These are phyloP conservation scores for Diarsia mendica DNA, from an alignment of 2,888 invertebrate species.

Conservation along the genomic window DNA sequence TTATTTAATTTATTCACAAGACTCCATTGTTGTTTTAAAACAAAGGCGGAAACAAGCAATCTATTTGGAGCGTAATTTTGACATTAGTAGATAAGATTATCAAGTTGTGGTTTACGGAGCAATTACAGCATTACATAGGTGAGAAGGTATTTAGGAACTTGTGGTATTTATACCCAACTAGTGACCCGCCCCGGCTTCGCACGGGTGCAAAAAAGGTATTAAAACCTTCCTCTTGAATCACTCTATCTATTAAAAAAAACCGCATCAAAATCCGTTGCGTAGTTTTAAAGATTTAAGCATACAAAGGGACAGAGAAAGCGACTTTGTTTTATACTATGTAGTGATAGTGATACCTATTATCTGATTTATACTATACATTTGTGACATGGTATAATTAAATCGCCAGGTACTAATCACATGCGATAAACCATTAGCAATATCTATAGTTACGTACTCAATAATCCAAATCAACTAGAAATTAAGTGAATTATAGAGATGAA, in stretches of 20 bases:
- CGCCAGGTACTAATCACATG: slow-evolving; percentile 23
- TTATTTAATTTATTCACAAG: slow-evolving; percentile 78
- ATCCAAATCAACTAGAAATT: slow-evolving; percentile 76
- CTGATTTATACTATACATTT: not conserved
- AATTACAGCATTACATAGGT: slow-evolving; percentile 28
- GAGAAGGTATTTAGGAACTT: not conserved
- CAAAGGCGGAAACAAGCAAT: slow-evolving; percentile 73
- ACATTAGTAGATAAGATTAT: slow-evolving; percentile 57
- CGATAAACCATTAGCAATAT: slow-evolving; percentile 45
- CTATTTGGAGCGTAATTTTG: slow-evolving; percentile 66
- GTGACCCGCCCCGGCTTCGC: no score
- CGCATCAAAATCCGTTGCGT: no score
- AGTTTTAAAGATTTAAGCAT: no score
- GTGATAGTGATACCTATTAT: no score
- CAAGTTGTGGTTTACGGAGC: slow-evolving; percentile 15
- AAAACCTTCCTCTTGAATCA: no score
- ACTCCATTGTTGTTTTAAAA: slow-evolving; percentile 73
- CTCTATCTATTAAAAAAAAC: no score
- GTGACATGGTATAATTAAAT: slow-evolving; percentile 9
- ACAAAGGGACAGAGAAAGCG: no score
- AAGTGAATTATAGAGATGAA: slow-evolving; percentile 78
- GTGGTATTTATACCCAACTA: not conserved
- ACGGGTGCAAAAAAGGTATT: no score
- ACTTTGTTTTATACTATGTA: no score
- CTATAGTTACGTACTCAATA: slow-evolving; percentile 45